A percentile compares a stretch with the other conserved stretches of the same genome.
Evolutionary conservation across 2,113 vertebrate species (phyloP).

Genomic region (Tamias sibiricus): DNA sequence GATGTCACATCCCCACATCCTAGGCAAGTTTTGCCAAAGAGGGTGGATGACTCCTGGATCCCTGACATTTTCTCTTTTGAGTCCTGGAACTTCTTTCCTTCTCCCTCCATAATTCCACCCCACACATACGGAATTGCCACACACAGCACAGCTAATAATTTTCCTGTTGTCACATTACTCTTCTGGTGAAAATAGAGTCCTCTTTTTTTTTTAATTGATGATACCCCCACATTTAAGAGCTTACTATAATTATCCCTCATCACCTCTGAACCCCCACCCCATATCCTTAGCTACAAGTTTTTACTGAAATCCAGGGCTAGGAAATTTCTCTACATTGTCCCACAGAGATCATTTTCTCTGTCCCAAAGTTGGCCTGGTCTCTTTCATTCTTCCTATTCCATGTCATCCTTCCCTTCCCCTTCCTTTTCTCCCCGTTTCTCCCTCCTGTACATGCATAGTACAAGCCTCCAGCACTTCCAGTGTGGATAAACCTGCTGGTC

Average conservation of each 20-base stretch:
- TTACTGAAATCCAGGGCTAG: constrained; percentile 48
- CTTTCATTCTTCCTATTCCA: constrained; percentile 52
- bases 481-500: constrained; percentile 90
- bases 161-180: constrained; percentile 75
- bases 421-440: background rate
- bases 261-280: constrained; percentile 5
- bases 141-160: constrained; percentile 78
- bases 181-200: constrained; percentile 56
- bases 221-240: constrained; percentile 66
- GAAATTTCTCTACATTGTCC: constrained; percentile 53
- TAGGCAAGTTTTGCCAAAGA: constrained; percentile 52
- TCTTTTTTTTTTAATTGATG: constrained; percentile 64
- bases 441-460: constrained; percentile 68
- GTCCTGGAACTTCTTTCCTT: constrained; percentile 40
- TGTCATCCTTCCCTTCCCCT: constrained; percentile 41
- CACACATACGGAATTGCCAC: constrained; percentile 52
- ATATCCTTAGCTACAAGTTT: constrained; percentile 40
- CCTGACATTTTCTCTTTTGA: background rate
- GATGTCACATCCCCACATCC: constrained; percentile 26
- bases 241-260: constrained; percentile 72
- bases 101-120: constrained; percentile 43
- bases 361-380: constrained; percentile 60
- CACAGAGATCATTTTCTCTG: constrained; percentile 77
- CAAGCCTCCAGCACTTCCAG: constrained; percentile 84
- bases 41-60: constrained; percentile 32